Evolutionary conservation across 1,140 invertebrate genomes (phyloP).

Genomic region (Trachelipus rathkii): DNA sequence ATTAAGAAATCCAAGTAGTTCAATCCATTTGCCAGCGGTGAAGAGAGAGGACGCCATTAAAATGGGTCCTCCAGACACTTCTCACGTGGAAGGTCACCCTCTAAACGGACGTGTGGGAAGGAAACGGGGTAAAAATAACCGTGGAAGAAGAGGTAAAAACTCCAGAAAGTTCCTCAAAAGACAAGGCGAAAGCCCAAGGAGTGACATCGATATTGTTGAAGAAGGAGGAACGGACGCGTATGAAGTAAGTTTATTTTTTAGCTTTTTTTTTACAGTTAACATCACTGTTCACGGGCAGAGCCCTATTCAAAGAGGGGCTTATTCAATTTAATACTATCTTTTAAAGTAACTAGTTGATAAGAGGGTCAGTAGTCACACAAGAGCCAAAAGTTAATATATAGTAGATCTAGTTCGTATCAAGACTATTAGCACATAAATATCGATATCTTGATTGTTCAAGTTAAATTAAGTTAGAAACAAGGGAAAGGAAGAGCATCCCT

Average conservation of each 20-base stretch:
- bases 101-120: conserved; percentile 29
- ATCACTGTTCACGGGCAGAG: no score
- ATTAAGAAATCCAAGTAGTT: conserved; percentile 22
- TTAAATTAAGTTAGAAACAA: no score
- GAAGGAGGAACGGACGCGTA: conserved; percentile 1
- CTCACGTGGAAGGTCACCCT: conserved; percentile 38
- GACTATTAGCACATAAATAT: no score
- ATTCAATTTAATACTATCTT: no score
- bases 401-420: no score
- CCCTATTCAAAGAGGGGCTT: no score
- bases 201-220: not conserved
- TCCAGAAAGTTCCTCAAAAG: not conserved
- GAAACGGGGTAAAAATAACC: not conserved
- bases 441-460: no score
- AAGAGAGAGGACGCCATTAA: conserved; percentile 26
- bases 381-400: no score
- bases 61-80: conserved; percentile 41
- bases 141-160: not conserved
- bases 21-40: not conserved
- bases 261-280: no score
- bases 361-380: no score
- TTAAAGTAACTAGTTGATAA: no score
- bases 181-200: not conserved
- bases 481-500: no score
- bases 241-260: not conserved